Base-by-base conservation (phyloP, 2,113 vertebrate genomes). In the Onychostoma macrolepis region DNA sequence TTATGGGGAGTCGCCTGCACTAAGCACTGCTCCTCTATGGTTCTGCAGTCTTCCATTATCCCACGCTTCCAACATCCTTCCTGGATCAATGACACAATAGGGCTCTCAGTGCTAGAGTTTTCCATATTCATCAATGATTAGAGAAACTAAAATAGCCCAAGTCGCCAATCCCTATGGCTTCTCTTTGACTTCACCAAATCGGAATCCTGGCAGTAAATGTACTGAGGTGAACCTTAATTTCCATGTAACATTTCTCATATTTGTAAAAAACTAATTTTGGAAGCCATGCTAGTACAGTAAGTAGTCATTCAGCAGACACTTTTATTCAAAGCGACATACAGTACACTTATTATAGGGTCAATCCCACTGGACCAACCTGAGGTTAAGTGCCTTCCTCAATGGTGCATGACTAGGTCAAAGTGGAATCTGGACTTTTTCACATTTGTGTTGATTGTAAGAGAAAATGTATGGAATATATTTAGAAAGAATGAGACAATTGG, bases 1-100 rank as follows among this genome's bases (percentile, higher is more conserved):
- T 88, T 87, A 74, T 88, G 80, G 84, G 45, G 43, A 89, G 33
- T 30, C 58, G 69, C 69, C 33, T 85, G 69, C 15, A 1, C 53
- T 86, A 71, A 78, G 85, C 26, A 26, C 79, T 1, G 53, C 80
- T 83, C 74, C 78, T 71, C 78, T 53, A 33, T n/a, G 69, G 24
- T 76, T 45, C 33, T 26, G 30, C 38, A 21, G 2, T 41, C 83
- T 58, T 85, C 50, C 26, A 28, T 67, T 43, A 45, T 26, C 80
- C 61, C 58, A 67, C 61, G 26, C 24, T 81, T 56, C 56, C 24
- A 65, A n/a, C 56, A 48, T 82, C 41, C 61, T 82, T 82, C 26
- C 80, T 82, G 80, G 61, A 82, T 67, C 61, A 82, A 67, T 82
- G 38, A 67, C 61, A 82, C 80, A 69, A 82, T 30, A 82, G 15